These are phyloP conservation scores for Agrotis ipsilon DNA, from an alignment of 2,888 invertebrate genomes.

Conservation along the genomic window DNA sequence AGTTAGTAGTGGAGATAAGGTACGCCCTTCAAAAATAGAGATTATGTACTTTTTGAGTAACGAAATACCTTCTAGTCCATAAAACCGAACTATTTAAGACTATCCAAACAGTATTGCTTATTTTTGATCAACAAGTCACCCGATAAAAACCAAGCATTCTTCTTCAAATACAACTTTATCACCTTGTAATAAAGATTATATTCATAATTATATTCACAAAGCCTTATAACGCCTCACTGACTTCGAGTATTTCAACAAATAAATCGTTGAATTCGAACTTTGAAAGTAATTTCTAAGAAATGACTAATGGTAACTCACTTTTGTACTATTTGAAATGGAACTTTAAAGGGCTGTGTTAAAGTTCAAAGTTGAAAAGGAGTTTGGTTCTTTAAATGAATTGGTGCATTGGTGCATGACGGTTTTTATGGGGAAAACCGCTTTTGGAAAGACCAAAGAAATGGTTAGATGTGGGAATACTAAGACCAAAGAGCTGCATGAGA, in stretches of 20 bases:
- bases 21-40: too few relatives aligned
- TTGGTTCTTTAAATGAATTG: conserved; percentile 15
- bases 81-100: too few relatives aligned
- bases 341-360: conserved; percentile 34
- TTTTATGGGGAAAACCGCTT: not conserved
- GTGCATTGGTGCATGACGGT: not conserved
- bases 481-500: too few relatives aligned
- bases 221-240: conserved; percentile 67
- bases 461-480: accelerated
- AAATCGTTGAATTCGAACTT: conserved; percentile 72
- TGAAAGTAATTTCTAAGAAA: conserved; percentile 71
- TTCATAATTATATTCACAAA: conserved; percentile 67
- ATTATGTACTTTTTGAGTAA: too few relatives aligned
- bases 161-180: conserved; percentile 61
- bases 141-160: conserved; percentile 1
- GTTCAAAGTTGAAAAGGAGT: conserved; percentile 5
- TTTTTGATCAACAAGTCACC: not conserved
- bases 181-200: conserved; percentile 68
- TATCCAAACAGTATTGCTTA: not conserved
- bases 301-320: conserved; percentile 68
- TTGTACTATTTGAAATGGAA: conserved; percentile 59
- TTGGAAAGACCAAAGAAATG: not conserved
- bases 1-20: too few relatives aligned
- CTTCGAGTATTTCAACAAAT: conserved; percentile 70
- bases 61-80: too few relatives aligned